These are phyloP conservation scores for Malurus elegans DNA, from an alignment of 2,113 vertebrate species.

Conservation along the genomic window DNA sequence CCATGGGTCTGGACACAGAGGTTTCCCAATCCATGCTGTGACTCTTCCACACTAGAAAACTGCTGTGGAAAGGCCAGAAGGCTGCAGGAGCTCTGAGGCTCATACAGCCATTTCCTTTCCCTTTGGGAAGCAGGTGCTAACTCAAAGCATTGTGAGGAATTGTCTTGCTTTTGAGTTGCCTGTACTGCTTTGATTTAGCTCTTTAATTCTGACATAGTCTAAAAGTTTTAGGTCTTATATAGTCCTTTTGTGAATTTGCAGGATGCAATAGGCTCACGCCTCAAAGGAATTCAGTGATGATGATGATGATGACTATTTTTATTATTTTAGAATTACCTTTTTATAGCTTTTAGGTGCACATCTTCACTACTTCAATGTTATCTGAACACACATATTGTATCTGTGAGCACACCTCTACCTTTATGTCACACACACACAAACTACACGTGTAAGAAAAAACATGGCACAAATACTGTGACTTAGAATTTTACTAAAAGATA, in stretches of 20 bases:
- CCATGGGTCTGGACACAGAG: background rate
- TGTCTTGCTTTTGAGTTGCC: background rate
- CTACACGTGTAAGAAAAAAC: background rate
- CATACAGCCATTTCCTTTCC: background rate
- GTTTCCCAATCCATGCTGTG: accelerated
- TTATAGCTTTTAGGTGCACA: background rate
- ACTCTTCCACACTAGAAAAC: background rate
- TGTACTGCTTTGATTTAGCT: background rate
- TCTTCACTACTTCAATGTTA: background rate
- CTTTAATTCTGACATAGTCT: background rate
- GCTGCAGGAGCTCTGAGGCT: background rate
- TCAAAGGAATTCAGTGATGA: background rate
- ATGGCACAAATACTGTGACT: background rate
- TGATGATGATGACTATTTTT: accelerated
- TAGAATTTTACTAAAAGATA: background rate
- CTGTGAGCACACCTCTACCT: background rate
- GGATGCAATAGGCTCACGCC: background rate
- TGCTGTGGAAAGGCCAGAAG: background rate
- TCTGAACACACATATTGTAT: background rate
- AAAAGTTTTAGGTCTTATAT: background rate
- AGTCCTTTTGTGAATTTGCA: background rate
- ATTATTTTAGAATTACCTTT: background rate
- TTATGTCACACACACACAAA: background rate
- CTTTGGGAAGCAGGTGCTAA: background rate
- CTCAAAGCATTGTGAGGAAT: background rate